Evolutionary conservation across 35 echinoderm and acorn worm species (phyloP).

Genomic region (Chiridota heheva): DNA sequence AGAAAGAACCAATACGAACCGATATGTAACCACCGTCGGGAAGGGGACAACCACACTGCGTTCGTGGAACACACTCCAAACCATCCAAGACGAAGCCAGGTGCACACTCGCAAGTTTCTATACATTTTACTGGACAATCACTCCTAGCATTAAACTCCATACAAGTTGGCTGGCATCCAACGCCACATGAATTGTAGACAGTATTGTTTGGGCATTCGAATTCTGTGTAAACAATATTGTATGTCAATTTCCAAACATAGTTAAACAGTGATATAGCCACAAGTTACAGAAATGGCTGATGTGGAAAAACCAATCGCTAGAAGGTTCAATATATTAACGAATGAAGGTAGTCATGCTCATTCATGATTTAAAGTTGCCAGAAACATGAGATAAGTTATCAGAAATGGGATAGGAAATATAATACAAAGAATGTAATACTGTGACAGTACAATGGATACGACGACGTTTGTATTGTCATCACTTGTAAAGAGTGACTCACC

Average conservation of each 20-base stretch:
- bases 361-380: neutral
- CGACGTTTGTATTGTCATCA: too few species aligned
- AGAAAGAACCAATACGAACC: constrained; percentile 6
- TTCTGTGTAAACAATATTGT: constrained; percentile 20
- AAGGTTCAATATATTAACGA: too few species aligned
- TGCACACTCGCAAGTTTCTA: constrained; percentile 75
- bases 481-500: neutral
- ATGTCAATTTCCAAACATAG: too few species aligned
- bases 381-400: neutral
- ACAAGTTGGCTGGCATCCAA: constrained; percentile 74
- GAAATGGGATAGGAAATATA: neutral
- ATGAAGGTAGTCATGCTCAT: constrained; percentile 1
- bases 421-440: neutral
- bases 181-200: constrained; percentile 67
- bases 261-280: too few species aligned
- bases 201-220: constrained; percentile 55
- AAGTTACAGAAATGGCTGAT: too few species aligned
- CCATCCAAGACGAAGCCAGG: constrained; percentile 62
- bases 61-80: constrained; percentile 45
- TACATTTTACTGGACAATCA: constrained; percentile 46
- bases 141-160: neutral
- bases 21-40: constrained; percentile 52
- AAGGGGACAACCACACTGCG: constrained; percentile 58
- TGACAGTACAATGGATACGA: neutral
- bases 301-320: too few species aligned